phyloP scores from a whole-genome alignment of 2,888 invertebrate species.

The Drosophila mimica region DNA sequence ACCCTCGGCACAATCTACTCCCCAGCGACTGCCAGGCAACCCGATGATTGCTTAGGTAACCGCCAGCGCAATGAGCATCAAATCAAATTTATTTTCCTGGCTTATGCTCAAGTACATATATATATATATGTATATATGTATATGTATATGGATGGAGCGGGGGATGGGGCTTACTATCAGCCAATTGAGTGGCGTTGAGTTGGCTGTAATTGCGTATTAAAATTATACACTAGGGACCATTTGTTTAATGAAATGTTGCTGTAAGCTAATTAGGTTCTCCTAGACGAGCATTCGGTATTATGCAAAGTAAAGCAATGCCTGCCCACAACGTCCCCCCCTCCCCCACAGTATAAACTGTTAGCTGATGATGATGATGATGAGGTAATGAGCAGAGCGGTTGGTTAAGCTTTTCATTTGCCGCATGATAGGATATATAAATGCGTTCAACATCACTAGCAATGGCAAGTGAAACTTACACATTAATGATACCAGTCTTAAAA shows the following conservation, averaged over 20 bases:
- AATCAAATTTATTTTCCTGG: constrained; percentile 72
- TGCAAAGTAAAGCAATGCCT: constrained; percentile 26
- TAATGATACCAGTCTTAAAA: constrained; percentile 1
- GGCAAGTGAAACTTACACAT: constrained; percentile 1
- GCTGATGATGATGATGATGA: constrained; percentile 19
- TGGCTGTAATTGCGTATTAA: constrained; percentile 77
- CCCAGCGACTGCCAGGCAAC: constrained; percentile 27
- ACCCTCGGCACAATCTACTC: neutral
- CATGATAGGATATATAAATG: constrained; percentile 31
- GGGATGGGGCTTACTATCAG: constrained; percentile 53
- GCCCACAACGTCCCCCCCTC: neutral
- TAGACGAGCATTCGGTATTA: constrained; percentile 39
- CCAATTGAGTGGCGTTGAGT: constrained; percentile 74
- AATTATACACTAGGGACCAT: constrained; percentile 76
- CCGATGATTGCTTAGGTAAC: constrained; percentile 62
- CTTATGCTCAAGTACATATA: constrained; percentile 45
- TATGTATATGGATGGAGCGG: neutral
- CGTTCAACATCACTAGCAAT: constrained; percentile 6
- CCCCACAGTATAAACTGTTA: constrained; percentile 18
- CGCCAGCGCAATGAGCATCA: constrained; percentile 50
- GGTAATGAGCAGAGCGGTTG: constrained; percentile 21
- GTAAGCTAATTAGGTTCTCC: constrained; percentile 71
- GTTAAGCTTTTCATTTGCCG: constrained; percentile 49
- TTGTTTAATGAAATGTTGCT: constrained; percentile 77
- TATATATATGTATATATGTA: neutral